These are phyloP conservation scores for Dynastes maya DNA, from an alignment of 2,888 invertebrate genomes.

Conservation along the genomic window DNA sequence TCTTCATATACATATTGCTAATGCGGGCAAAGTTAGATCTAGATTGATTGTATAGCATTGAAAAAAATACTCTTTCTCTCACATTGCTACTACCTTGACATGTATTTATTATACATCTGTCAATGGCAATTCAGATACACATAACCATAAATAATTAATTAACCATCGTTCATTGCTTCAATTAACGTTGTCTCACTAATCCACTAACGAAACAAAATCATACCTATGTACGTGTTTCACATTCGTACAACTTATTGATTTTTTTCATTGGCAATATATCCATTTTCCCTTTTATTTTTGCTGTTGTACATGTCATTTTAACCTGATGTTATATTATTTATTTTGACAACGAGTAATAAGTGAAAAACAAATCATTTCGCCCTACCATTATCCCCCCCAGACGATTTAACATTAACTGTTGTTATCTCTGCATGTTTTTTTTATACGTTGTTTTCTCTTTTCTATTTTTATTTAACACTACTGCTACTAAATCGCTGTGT, in stretches of 20 bases:
- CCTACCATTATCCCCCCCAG: not conserved
- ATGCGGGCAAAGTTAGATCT: not conserved
- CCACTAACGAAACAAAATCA: constrained; percentile 23
- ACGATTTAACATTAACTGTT: too few relatives aligned
- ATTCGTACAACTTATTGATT: too few relatives aligned
- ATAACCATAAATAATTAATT: constrained; percentile 24
- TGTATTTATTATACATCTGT: not conserved
- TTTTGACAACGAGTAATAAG: too few relatives aligned
- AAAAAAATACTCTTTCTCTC: not conserved
- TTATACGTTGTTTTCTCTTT: constrained; percentile 54
- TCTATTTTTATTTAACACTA: constrained; percentile 15
- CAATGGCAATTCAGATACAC: not conserved
- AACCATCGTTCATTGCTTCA: constrained; percentile 18
- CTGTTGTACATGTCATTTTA: constrained; percentile 56
- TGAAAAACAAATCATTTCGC: too few relatives aligned
- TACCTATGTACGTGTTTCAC: not conserved
- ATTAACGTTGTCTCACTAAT: constrained; percentile 24
- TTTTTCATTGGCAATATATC: too few relatives aligned
- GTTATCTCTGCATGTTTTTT: constrained; percentile 56
- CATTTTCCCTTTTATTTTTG: constrained; percentile 45
- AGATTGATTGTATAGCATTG: not conserved
- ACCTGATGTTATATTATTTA: constrained; percentile 20
- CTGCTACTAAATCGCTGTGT: constrained; percentile 17
- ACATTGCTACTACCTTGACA: constrained; percentile 24
- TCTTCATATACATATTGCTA: not conserved